These are phyloP conservation scores for Diceros bicornis DNA, from an alignment of 2,797 vertebrate genomes.

Conservation along the genomic window DNA sequence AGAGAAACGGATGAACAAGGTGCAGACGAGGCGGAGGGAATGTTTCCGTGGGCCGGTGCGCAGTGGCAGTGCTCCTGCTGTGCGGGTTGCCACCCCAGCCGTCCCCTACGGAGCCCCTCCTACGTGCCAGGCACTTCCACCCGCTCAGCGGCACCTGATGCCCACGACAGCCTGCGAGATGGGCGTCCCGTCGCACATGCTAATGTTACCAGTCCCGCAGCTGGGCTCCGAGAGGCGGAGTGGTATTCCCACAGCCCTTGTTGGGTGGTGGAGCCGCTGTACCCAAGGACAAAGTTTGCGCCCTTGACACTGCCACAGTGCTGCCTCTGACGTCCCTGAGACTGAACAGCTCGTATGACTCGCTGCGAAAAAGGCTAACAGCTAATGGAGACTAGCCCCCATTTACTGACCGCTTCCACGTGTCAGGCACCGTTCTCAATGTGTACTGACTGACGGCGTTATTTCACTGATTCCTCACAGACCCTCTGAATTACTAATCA, in stretches of 20 bases:
- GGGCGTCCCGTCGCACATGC: no score
- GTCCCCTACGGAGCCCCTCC: background rate
- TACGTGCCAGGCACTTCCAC: background rate
- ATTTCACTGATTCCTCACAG: background rate
- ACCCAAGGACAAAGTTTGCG: background rate
- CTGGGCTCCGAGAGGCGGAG: background rate
- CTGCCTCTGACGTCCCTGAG: background rate
- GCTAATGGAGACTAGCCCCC: background rate
- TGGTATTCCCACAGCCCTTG: background rate
- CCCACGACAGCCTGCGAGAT: background rate
- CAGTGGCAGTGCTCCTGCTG: fast-evolving
- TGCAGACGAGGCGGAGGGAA: background rate
- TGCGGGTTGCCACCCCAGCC: no score
- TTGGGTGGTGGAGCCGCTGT: background rate
- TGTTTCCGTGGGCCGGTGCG: fast-evolving
- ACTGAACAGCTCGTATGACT: background rate
- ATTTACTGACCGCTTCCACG: background rate
- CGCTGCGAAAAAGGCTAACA: background rate
- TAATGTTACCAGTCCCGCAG: background rate
- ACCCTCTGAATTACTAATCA: background rate
- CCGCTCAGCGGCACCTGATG: no score
- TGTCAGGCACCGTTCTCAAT: background rate
- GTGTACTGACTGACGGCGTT: background rate
- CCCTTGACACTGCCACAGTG: background rate
- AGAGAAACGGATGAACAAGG: background rate